Base-by-base conservation (phyloP, 1,140 invertebrate genomes). In the Anthonomus grandis region DNA sequence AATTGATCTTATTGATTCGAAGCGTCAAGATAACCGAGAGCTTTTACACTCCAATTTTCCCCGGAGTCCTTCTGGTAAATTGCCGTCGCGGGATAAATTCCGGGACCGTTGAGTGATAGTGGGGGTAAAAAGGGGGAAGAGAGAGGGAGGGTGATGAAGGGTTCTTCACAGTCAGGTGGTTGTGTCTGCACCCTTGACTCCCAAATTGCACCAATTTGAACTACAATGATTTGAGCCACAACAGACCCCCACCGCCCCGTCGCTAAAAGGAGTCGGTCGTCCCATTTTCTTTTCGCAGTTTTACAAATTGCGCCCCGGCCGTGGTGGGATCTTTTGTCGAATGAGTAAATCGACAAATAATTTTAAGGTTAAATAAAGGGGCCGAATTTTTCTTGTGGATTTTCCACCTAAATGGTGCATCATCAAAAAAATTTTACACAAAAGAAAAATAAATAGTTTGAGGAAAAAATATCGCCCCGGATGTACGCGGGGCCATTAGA, bases 1-100 rank as follows among this genome's bases (percentile, higher is more conserved):
- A 62, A 62, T 62, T 62, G 60, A 62, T 50, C 31, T 50, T 58
- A 62, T 62, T 58, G 55, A 58, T 58, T 62, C 51, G 45, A 15
- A 24, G 25, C 56, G 47, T 58, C 56, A 59, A 59, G 49, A 47
- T 54, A 53, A 45, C 36, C 36, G 55, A 54, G 42, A 51, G 51
- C 60, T 58, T 68, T 70, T 66, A 70, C 66, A 70, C 68, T 71
- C 65, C 67, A 71, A 71, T 71, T 71, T 71, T 65, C 50, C 53
- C 57, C 44, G n/a, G 60, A 63, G 68, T 64, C 58, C 70, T 71
- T 65, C 60, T 71, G 59, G 62, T 51, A 71, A 71, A 71, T 71
- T 71, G 70, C 70, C 61, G 42, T 57, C 57, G n/a, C n/a, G n/a
- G 56, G 65, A 70, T 70, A 66, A 67, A 70, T 68, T 67, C 64